A percentile compares a stretch with the other conserved stretches of the same genome.
Evolutionary conservation across 2,888 invertebrate species (phyloP).

Genomic region (Nezara viridula): DNA sequence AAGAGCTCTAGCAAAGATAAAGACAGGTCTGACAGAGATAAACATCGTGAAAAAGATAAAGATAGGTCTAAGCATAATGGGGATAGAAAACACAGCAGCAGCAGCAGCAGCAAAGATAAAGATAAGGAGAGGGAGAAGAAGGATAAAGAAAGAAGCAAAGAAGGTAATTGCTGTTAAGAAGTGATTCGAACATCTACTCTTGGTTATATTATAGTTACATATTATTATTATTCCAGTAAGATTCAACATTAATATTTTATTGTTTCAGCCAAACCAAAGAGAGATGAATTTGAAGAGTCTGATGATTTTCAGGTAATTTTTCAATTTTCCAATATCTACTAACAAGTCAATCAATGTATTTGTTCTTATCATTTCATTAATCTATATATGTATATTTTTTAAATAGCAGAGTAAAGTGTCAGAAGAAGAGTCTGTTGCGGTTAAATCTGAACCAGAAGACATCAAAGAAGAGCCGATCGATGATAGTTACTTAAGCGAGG

Average conservation of each 20-base stretch:
- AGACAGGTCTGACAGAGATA: slow-evolving; percentile 68
- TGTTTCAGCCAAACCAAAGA: slow-evolving; percentile 51
- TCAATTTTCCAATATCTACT: too few relatives aligned
- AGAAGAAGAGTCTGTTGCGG: background rate
- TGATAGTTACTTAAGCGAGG: slow-evolving; percentile 68
- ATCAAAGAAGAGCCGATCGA: slow-evolving; percentile 69
- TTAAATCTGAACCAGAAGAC: slow-evolving; percentile 38
- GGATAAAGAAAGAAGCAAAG: slow-evolving; percentile 66
- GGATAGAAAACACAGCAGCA: slow-evolving; percentile 67
- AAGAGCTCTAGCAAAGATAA: slow-evolving; percentile 63
- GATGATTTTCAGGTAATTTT: background rate
- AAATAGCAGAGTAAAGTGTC: background rate
- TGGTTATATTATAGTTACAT: background rate
- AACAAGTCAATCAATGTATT: too few relatives aligned
- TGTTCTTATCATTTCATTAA: too few relatives aligned
- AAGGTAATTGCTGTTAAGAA: slow-evolving; percentile 36
- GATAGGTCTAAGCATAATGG: slow-evolving; percentile 67
- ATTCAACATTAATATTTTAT: background rate
- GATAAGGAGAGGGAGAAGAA: slow-evolving; percentile 68
- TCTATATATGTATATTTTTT: background rate
- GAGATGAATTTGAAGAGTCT: slow-evolving; percentile 19
- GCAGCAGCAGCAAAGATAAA: slow-evolving; percentile 67
- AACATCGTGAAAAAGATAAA: slow-evolving; percentile 67
- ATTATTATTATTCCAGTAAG: background rate
- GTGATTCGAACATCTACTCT: slow-evolving; percentile 35